Percentiles rank a stretch among this genome's conserved stretches.
Evolutionary conservation across 2,888 invertebrate genomes (phyloP).

Genomic region (Drosophila siamana): DNA sequence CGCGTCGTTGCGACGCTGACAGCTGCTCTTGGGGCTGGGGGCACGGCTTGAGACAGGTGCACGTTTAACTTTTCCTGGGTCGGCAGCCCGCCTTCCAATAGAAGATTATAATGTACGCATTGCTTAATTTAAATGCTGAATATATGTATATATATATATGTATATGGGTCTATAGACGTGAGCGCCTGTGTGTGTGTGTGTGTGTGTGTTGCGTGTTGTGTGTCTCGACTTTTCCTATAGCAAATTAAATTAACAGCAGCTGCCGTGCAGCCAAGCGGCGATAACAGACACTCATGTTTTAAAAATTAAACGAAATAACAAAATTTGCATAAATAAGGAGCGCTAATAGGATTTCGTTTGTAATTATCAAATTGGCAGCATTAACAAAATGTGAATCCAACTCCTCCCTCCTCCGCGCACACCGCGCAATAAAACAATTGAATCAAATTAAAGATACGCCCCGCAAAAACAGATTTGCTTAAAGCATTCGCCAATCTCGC

Average conservation of each 20-base stretch:
- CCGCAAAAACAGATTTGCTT: slow-evolving; percentile 18
- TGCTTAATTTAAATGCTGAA: slow-evolving; percentile 72
- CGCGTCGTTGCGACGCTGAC: slow-evolving; percentile 39
- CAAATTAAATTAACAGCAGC: slow-evolving; percentile 72
- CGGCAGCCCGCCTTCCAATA: slow-evolving; percentile 50
- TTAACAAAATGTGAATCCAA: slow-evolving; percentile 17
- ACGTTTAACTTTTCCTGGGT: slow-evolving; percentile 54
- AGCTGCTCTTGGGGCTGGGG: slow-evolving; percentile 10
- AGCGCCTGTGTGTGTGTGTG: slow-evolving; percentile 1
- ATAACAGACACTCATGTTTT: slow-evolving; percentile 72
- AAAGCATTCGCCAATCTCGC: slow-evolving; percentile 14
- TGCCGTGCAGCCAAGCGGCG: slow-evolving; percentile 39
- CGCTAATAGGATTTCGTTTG: slow-evolving; percentile 77
- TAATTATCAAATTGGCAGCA: slow-evolving; percentile 73
- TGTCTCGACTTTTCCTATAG: slow-evolving; percentile 33
- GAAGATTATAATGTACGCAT: slow-evolving; percentile 76
- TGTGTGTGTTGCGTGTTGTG: slow-evolving; percentile 1
- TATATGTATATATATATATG: too few species aligned
- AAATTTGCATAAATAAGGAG: slow-evolving; percentile 76
- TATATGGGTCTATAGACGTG: slow-evolving; percentile 15
- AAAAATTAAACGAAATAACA: slow-evolving; percentile 70
- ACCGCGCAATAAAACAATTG: slow-evolving; percentile 23
- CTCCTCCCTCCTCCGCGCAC: background rate
- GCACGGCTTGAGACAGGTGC: slow-evolving; percentile 41
- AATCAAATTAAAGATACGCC: slow-evolving; percentile 46